phyloP scores from a whole-genome alignment of 2,888 invertebrate species.

The Polymixis lichenea region DNA sequence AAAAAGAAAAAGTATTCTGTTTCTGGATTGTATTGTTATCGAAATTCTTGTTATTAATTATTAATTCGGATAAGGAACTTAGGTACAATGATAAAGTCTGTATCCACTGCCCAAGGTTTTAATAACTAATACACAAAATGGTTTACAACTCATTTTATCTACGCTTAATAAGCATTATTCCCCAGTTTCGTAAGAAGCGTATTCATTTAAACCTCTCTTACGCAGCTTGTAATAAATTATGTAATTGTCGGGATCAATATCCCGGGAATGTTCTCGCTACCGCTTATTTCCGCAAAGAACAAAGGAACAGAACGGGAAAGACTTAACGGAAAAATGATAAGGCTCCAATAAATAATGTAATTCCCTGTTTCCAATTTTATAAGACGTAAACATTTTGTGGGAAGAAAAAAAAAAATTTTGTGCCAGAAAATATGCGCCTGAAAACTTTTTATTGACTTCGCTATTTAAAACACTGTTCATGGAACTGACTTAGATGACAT shows the following conservation, averaged over 20 bases:
- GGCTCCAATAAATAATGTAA: conserved; percentile 72
- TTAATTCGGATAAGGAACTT: neutral
- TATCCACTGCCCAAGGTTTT: neutral
- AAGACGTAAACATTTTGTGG: conserved; percentile 52
- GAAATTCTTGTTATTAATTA: too few relatives aligned
- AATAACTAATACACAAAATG: neutral
- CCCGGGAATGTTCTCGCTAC: conserved; percentile 46
- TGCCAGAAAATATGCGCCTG: conserved; percentile 64
- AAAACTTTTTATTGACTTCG: conserved; percentile 71
- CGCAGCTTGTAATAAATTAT: conserved; percentile 57
- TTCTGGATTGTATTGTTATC: neutral
- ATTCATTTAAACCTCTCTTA: conserved; percentile 38
- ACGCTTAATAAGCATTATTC: conserved; percentile 10
- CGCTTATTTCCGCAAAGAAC: conserved; percentile 62
- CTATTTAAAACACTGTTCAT: conserved; percentile 69
- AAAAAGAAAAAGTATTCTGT: neutral
- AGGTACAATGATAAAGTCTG: neutral
- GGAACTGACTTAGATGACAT: conserved; percentile 71
- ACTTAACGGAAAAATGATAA: conserved; percentile 73
- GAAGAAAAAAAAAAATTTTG: conserved; percentile 64
- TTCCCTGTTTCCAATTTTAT: conserved; percentile 64
- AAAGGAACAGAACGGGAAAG: conserved; percentile 64
- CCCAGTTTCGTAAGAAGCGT: conserved; percentile 22
- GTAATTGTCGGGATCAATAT: conserved; percentile 64
- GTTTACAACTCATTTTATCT: conserved; percentile 2